Conservation (phyloP, 2,888 invertebrate genomes). For the Quadroppia sp. region DNA sequence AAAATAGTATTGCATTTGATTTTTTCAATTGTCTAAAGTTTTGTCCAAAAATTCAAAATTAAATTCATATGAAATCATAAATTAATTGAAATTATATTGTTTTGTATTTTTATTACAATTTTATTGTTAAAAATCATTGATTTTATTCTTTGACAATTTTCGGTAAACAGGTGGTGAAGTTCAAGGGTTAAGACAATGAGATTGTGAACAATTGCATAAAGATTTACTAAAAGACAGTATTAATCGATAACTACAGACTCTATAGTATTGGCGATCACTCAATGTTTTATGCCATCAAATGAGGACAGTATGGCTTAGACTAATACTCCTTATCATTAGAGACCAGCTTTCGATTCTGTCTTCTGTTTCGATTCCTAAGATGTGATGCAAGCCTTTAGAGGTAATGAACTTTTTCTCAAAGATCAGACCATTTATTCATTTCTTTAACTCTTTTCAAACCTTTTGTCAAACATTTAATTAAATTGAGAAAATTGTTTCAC, state of each 20-base stretch:
- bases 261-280: not conserved
- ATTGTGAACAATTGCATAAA: not conserved
- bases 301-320: constrained; percentile 25
- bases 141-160: no score
- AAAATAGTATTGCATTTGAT: not conserved
- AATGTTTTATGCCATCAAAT: not conserved
- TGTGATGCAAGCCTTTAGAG: not conserved
- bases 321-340: constrained; percentile 5
- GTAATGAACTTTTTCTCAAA: constrained; percentile 10
- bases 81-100: no score
- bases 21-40: not conserved
- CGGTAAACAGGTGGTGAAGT: not conserved
- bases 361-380: not conserved
- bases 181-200: not conserved
- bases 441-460: not conserved
- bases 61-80: not conserved
- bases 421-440: not conserved
- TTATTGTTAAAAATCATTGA: no score
- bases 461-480: not conserved
- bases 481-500: not conserved
- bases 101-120: not conserved
- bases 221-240: not conserved
- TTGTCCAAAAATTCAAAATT: not conserved
- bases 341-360: constrained; percentile 6
- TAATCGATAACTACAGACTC: constrained; percentile 5